These are phyloP conservation scores for Guaruba guarouba DNA, from an alignment of 2,113 vertebrate genomes.

Conservation along the genomic window DNA sequence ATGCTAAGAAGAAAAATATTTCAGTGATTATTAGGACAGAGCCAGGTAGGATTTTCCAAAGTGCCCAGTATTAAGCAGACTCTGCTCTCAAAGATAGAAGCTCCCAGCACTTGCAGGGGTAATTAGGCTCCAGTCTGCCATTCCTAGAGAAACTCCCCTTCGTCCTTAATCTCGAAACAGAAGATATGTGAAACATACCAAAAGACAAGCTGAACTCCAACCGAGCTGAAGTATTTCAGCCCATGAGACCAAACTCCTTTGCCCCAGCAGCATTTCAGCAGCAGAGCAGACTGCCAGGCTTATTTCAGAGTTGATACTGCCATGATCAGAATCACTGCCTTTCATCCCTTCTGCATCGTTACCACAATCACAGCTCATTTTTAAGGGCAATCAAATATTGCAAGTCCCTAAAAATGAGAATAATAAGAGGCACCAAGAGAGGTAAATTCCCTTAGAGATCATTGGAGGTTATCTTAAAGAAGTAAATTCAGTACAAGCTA, in stretches of 20 bases:
- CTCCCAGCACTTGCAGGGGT: background rate
- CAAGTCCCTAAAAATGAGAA: conserved; percentile 10
- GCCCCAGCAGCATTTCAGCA: background rate
- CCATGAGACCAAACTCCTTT: background rate
- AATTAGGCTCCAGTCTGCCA: background rate
- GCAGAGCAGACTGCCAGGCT: fast-evolving
- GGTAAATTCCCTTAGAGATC: conserved; percentile 29
- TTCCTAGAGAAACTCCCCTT: background rate
- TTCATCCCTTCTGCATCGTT: background rate
- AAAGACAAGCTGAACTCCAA: background rate
- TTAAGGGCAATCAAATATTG: conserved; percentile 23
- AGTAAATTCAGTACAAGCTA: conserved; percentile 1
- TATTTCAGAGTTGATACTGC: background rate
- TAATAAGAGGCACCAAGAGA: conserved; percentile 18
- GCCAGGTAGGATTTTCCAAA: background rate
- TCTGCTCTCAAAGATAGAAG: background rate
- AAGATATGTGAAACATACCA: background rate
- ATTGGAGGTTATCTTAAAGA: conserved; percentile 12
- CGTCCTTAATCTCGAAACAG: background rate
- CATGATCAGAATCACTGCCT: fast-evolving
- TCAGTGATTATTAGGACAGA: background rate
- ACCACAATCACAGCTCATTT: background rate
- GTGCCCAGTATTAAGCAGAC: background rate
- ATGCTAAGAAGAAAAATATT: background rate
- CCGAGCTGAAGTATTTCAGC: background rate